phyloP scores from a whole-genome alignment of 2,888 invertebrate genomes.

The Pristionchus entomophagus region DNA sequence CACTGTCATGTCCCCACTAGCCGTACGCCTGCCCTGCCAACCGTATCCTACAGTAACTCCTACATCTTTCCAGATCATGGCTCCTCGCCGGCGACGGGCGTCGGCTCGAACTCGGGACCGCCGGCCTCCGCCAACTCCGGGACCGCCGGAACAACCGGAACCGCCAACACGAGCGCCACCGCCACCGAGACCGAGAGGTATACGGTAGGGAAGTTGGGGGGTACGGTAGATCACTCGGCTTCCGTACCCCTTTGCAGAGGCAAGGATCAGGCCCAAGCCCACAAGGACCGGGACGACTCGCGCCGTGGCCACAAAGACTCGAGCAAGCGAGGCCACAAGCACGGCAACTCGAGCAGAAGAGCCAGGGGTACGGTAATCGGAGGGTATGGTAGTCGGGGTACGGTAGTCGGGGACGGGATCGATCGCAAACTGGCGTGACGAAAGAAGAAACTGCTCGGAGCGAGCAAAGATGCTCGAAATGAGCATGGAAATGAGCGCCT shows the following conservation, averaged over 20 bases:
- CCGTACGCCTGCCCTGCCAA: too few species aligned
- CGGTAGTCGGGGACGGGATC: too few species aligned
- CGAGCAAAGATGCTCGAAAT: too few species aligned
- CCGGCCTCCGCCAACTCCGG: not conserved
- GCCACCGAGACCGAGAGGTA: not conserved
- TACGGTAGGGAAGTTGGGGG: not conserved
- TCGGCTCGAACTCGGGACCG: not conserved
- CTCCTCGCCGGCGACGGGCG: not conserved
- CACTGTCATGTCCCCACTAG: too few species aligned
- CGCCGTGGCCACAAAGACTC: not conserved
- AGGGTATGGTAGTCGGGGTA: too few species aligned
- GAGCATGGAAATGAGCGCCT: too few species aligned
- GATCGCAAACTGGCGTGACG: too few species aligned
- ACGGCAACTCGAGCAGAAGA: not conserved
- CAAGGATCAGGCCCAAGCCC: not conserved
- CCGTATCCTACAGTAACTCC: too few species aligned
- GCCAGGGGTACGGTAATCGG: not conserved
- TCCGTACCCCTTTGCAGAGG: not conserved
- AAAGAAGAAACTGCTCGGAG: too few species aligned
- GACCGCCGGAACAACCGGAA: not conserved
- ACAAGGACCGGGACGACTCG: not conserved
- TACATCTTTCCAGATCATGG: too few species aligned
- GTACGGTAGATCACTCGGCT: not conserved
- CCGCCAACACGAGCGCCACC: not conserved
- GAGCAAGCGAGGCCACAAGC: not conserved